Conservation (phyloP, 2,113 vertebrate genomes). For the Parus major region DNA sequence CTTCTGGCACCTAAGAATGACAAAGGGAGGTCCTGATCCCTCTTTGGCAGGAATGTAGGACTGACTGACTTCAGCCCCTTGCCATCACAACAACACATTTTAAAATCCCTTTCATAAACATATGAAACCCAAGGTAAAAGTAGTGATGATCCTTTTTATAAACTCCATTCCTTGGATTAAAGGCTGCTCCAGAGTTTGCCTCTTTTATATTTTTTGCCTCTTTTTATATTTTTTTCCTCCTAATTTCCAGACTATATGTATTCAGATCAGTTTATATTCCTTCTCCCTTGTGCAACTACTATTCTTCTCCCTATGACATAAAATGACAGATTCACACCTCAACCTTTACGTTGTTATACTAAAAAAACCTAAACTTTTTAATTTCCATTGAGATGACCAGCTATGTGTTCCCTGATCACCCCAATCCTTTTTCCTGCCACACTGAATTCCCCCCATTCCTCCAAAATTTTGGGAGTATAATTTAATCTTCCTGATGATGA, state of each 20-base stretch:
- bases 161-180: not conserved
- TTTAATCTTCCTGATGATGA: not conserved
- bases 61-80: not conserved
- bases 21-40: conserved; percentile 16
- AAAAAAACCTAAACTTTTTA: not conserved
- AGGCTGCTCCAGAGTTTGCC: not conserved
- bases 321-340: not conserved
- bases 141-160: not conserved
- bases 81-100: conserved; percentile 43
- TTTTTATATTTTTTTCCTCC: not conserved
- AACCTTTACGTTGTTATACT: not conserved
- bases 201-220: not conserved
- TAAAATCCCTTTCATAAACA: conserved; percentile 39
- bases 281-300: not conserved
- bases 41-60: not conserved
- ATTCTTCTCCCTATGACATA: not conserved
- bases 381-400: not conserved
- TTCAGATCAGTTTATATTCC: not conserved
- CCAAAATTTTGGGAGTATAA: not conserved
- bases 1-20: not conserved
- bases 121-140: not conserved
- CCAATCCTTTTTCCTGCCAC: not conserved
- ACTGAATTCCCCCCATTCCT: fast-evolving
- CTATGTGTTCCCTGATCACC: not conserved
- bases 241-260: not conserved